Conservation (phyloP, 2,113 vertebrate species). For the Cephalopterus ornatus region DNA sequence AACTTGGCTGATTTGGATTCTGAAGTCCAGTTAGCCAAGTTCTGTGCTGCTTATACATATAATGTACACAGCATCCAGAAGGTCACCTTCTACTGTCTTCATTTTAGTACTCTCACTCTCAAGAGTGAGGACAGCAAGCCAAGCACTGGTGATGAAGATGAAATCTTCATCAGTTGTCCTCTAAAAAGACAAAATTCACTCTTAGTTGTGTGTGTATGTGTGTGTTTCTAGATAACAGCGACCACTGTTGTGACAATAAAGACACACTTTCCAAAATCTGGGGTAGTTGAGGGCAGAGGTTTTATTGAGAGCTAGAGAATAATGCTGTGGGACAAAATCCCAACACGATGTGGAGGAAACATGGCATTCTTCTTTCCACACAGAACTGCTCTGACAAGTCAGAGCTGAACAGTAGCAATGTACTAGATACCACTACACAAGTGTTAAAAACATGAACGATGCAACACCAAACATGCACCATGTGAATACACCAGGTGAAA, state of each 20-base stretch:
- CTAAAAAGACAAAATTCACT: background rate
- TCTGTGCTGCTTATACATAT: background rate
- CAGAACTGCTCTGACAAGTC: background rate
- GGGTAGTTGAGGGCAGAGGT: background rate
- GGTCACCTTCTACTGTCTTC: background rate
- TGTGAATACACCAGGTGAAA: background rate
- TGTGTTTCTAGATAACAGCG: background rate
- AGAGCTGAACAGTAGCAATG: background rate
- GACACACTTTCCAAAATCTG: background rate
- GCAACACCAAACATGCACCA: background rate
- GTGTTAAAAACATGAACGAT: background rate
- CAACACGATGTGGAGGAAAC: background rate
- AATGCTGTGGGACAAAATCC: background rate
- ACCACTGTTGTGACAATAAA: background rate
- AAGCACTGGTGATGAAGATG: background rate
- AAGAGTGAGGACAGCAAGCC: background rate
- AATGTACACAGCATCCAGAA: background rate
- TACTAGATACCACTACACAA: background rate
- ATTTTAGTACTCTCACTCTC: background rate
- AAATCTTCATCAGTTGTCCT: background rate
- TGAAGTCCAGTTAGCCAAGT: background rate
- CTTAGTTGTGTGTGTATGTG: background rate
- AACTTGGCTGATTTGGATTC: background rate
- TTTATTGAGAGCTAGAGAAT: background rate
- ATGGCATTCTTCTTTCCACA: background rate